Percentiles rank a stretch among this genome's conserved stretches.
Conservation (phyloP, 2,888 invertebrate species). For the Iselma pallidipennis region DNA sequence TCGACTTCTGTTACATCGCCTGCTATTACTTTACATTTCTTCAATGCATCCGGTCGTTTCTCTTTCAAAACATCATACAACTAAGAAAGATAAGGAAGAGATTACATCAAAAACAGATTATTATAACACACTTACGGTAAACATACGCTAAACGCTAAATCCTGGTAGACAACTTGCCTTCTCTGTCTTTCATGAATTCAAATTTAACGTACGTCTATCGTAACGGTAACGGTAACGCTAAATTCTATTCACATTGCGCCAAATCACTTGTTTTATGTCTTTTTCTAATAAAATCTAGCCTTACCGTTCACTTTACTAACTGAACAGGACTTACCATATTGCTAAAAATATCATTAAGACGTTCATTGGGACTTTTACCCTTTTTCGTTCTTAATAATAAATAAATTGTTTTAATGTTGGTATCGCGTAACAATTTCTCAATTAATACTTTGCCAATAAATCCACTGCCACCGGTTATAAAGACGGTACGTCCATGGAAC, state of each 20-base stretch:
- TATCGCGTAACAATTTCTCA: slow-evolving; percentile 54
- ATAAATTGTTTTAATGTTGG: slow-evolving; percentile 52
- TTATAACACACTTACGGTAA: too few relatives aligned
- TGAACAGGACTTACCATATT: slow-evolving; percentile 43
- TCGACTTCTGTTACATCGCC: slow-evolving; percentile 58
- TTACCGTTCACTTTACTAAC: too few relatives aligned
- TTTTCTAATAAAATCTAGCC: too few relatives aligned
- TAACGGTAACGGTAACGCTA: too few relatives aligned
- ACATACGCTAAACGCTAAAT: too few relatives aligned
- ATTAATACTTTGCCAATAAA: slow-evolving; percentile 57
- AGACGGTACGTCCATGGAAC: slow-evolving; percentile 47
- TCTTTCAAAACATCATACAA: slow-evolving; percentile 73
- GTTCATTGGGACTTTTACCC: slow-evolving; percentile 47
- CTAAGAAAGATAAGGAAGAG: slow-evolving; percentile 56
- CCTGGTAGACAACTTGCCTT: too few relatives aligned
- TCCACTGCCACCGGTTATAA: slow-evolving; percentile 56
- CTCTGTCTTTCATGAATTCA: too few relatives aligned
- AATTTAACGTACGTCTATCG: too few relatives aligned
- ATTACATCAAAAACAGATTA: neutral
- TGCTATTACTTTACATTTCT: slow-evolving; percentile 60
- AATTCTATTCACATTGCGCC: too few relatives aligned
- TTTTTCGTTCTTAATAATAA: slow-evolving; percentile 52
- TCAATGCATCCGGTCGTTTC: slow-evolving; percentile 58
- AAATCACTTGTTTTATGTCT: too few relatives aligned
- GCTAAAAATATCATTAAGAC: slow-evolving; percentile 51